Percentiles rank a stretch among this genome's conserved stretches.
These are phyloP conservation scores for Carassius carassius DNA, from an alignment of 2,113 vertebrate species.

Conservation along the genomic window DNA sequence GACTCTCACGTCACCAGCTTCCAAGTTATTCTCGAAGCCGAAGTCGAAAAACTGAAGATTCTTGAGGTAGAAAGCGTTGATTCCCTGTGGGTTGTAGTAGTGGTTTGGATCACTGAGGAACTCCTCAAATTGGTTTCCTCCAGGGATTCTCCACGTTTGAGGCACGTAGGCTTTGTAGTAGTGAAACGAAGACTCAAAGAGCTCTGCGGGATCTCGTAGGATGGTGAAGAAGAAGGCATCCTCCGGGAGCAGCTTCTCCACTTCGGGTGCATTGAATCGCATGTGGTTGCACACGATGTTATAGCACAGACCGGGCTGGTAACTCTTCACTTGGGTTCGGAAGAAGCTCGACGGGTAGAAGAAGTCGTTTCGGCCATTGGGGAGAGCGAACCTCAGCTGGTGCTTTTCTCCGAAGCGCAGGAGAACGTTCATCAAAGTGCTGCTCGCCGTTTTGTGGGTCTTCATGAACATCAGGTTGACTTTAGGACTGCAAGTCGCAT, in stretches of 20 bases:
- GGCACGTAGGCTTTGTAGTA: conserved; percentile 85
- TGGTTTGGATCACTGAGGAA: conserved; percentile 81
- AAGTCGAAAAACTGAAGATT: conserved; percentile 94
- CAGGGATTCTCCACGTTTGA: conserved; percentile 84
- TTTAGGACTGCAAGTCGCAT: conserved; percentile 74
- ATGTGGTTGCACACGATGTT: conserved; percentile 96
- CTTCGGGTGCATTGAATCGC: conserved; percentile 86
- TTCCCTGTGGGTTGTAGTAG: conserved; percentile 81
- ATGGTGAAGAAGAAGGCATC: conserved; percentile 85
- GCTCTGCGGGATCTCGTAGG: conserved; percentile 85
- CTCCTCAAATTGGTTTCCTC: conserved; percentile 79
- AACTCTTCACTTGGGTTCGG: conserved; percentile 85
- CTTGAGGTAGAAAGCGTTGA: conserved; percentile 91
- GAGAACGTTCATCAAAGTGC: conserved; percentile 95
- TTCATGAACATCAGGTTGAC: conserved; percentile 93
- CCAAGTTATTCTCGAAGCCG: conserved; percentile 84
- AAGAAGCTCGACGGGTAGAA: conserved; percentile 86
- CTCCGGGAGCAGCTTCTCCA: conserved; percentile 78
- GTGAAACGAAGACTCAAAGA: conserved; percentile 94
- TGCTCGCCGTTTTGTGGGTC: conserved; percentile 96
- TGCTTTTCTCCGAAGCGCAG: conserved; percentile 93
- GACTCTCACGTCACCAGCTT: conserved; percentile 76
- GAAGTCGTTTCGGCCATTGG: conserved; percentile 88
- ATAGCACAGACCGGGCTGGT: conserved; percentile 84
- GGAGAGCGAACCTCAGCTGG: conserved; percentile 86